Evolutionary conservation across 2,888 invertebrate species (phyloP), one percentile per base, ranked within the genome.

Genomic region (Melitaea athalia): DNA sequence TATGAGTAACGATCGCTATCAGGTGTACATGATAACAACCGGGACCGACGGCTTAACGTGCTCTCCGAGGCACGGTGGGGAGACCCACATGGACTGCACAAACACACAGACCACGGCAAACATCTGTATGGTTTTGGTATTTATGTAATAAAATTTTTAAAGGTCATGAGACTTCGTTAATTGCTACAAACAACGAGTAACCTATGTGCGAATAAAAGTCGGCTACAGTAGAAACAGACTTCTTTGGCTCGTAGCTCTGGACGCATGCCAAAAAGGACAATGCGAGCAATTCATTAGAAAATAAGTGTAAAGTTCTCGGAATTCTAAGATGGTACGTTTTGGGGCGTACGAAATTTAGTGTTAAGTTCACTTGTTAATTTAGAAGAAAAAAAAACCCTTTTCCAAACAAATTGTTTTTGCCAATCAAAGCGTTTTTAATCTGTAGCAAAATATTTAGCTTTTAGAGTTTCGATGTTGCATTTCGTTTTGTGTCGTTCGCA

Each of bases 221-320:
- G 69, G 64, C 47, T 68, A 68, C 57, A 69, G 47, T 64, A 45
- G 59, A 55, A 52, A 64, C 63, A 71, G 50, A 64, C 72, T 68
- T 64, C 64, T 69, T 72, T 71, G 68, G 69, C 67, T 60, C 47
- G 60, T 62, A 42, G 45, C 47, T 71, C 67, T 74, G 75, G 75
- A 74, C 31, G 31, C 42, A 50, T 42, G 75, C 76, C 76, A 76
- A 69, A 73, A 70, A 70, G 68, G 68, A 73, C 66, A 64, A 45
- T 55, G n/a, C 64, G 63, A 63, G 65, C 69, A 61, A 68, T 72
- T 68, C 68, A 71, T 69, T 72, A 65, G 62, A 64, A 53, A 59
- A 64, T 55, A 64, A 70, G 63, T 66, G 66, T 55, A 68, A 70
- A 71, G 69, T 67, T 70, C 62, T 68, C 24, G 42, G 62, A 67